phyloP scores from a whole-genome alignment of 2,113 vertebrate genomes.

The Percopsis transmontana region DNA sequence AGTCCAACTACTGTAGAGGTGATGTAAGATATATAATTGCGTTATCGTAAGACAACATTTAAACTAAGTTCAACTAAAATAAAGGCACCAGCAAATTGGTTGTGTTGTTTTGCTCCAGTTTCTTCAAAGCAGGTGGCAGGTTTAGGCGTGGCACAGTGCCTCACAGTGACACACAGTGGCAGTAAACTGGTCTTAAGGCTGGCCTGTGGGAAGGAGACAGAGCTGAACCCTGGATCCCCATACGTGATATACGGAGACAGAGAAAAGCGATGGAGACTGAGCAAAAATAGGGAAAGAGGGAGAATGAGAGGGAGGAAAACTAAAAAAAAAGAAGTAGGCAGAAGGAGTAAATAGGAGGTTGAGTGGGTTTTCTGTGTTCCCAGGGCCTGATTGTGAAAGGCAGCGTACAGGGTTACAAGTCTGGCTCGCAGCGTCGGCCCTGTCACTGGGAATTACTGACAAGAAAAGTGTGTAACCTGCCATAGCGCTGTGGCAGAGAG shows the following conservation, averaged over 20 bases:
- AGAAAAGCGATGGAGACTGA: background rate
- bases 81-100: background rate
- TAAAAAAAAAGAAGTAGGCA: conserved; percentile 8
- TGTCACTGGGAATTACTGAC: conserved; percentile 72
- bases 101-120: background rate
- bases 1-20: too few relatives aligned
- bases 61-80: too few relatives aligned
- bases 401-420: conserved; percentile 62
- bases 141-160: background rate
- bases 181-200: conserved; percentile 34
- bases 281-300: background rate
- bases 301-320: background rate
- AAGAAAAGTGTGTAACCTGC: conserved; percentile 65
- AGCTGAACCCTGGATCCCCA: too few relatives aligned
- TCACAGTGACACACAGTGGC: conserved; percentile 30
- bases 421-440: conserved; percentile 49
- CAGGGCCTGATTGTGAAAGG: conserved; percentile 53
- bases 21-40: too few relatives aligned
- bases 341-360: conserved; percentile 27
- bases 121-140: background rate
- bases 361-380: conserved; percentile 40
- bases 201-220: conserved; percentile 9
- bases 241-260: background rate
- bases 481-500: conserved; percentile 44
- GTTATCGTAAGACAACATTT: too few relatives aligned